Percentiles rank a stretch among this genome's conserved stretches.
These are phyloP conservation scores for Paramuricea clavata DNA, from an alignment of 92 coral and sea anemone genomes.

Conservation along the genomic window DNA sequence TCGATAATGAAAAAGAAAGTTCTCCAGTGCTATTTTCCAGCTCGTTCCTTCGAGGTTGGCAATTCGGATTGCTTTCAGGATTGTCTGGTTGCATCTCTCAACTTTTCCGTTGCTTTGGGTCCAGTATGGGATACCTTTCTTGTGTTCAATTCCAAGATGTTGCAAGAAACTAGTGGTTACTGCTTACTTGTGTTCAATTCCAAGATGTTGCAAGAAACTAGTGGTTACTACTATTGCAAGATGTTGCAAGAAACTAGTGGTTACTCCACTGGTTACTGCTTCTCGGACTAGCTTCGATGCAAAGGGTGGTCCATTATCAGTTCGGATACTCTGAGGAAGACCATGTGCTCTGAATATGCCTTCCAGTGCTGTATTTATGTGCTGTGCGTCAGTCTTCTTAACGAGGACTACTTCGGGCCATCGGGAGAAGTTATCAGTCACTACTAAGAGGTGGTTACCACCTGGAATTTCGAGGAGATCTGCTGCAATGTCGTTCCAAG, in stretches of 20 bases:
- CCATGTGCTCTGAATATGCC: conserved; percentile 77
- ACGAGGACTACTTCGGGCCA: conserved; percentile 78
- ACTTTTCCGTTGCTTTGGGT: conserved; percentile 77
- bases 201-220: conserved; percentile 69
- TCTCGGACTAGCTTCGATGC: conserved; percentile 72
- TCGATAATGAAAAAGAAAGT: conserved; percentile 70
- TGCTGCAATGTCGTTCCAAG: conserved; percentile 69
- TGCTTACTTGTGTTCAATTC: conserved; percentile 71
- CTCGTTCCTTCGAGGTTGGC: conserved; percentile 67
- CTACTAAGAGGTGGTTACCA: conserved; percentile 69
- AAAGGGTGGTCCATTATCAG: conserved; percentile 72
- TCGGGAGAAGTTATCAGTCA: conserved; percentile 69
- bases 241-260: conserved; percentile 68
- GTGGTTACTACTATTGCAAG: conserved; percentile 72
- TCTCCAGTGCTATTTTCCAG: conserved; percentile 64
- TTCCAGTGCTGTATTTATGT: conserved; percentile 61
- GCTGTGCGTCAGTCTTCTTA: conserved; percentile 70
- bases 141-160: conserved; percentile 70
- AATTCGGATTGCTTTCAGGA: conserved; percentile 68
- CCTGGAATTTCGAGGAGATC: conserved; percentile 61
- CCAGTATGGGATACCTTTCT: conserved; percentile 75
- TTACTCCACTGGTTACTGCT: too few relatives aligned
- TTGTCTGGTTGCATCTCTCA: conserved; percentile 69
- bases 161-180: conserved; percentile 69
- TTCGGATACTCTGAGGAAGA: conserved; percentile 60